These are phyloP conservation scores for Alectoris magna DNA, from an alignment of 2,797 vertebrate genomes.

Conservation along the genomic window DNA sequence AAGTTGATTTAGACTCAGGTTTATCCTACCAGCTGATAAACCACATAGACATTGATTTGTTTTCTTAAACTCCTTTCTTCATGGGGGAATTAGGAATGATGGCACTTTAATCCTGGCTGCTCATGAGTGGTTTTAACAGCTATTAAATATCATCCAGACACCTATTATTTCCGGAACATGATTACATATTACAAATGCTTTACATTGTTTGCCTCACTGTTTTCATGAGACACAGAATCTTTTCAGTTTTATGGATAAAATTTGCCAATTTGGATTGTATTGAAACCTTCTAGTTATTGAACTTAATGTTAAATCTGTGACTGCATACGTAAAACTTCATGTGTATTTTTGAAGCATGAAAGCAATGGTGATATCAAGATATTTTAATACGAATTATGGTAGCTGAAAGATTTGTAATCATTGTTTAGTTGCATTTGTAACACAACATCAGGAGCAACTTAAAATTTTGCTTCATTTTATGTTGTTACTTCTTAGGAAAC, in stretches of 20 bases:
- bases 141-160: neutral
- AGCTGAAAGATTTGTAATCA: neutral
- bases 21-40: neutral
- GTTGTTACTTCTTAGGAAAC: neutral
- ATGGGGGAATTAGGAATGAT: neutral
- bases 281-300: neutral
- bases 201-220: neutral
- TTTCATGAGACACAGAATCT: neutral
- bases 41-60: neutral
- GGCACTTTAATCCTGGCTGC: neutral
- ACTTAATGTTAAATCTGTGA: neutral
- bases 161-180: neutral
- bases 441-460: neutral
- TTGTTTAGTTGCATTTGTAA: neutral
- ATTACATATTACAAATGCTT: neutral
- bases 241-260: neutral
- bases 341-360: neutral
- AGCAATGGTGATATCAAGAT: neutral
- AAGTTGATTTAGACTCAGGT: conserved; percentile 18
- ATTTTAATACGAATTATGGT: conserved; percentile 1
- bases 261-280: neutral
- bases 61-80: neutral
- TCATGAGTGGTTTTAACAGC: neutral
- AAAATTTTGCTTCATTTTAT: neutral
- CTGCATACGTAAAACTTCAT: neutral